These are phyloP conservation scores for Phocoena sinus DNA, from an alignment of 2,113 vertebrate genomes.

Conservation along the genomic window DNA sequence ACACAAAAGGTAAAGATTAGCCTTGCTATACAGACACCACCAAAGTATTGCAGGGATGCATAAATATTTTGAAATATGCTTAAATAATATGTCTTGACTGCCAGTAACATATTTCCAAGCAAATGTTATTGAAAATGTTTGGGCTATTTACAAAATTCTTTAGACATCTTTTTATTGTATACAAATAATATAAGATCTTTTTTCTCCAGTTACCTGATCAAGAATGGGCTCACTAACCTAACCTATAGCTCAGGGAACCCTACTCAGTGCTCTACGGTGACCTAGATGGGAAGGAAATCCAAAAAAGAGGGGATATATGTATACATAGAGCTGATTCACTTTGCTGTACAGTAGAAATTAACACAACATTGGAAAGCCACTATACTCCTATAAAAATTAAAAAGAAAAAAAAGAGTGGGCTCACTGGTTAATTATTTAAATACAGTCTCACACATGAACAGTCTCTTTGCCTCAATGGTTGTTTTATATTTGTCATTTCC, in stretches of 20 bases:
- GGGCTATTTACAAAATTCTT: constrained; percentile 65
- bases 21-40: constrained; percentile 23
- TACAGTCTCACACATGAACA: neutral
- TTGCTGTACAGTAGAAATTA: no score
- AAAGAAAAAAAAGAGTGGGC: neutral
- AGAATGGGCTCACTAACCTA: neutral
- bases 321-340: no score
- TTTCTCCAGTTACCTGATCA: neutral
- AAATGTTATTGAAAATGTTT: constrained; percentile 74
- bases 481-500: neutral
- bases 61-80: constrained; percentile 74
- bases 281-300: no score
- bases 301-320: no score
- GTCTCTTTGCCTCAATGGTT: neutral
- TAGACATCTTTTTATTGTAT: neutral
- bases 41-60: constrained; percentile 57
- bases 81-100: constrained; percentile 68
- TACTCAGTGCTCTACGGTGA: no score
- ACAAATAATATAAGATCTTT: neutral
- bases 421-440: neutral
- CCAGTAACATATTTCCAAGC: constrained; percentile 70
- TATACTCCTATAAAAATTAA: no score
- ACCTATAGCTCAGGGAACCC: no score
- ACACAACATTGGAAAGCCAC: no score
- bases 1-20: neutral